A percentile compares a stretch with the other conserved stretches of the same genome.
Conservation (phyloP, 2,888 invertebrate genomes). For the Pandemis cinnamomeana region DNA sequence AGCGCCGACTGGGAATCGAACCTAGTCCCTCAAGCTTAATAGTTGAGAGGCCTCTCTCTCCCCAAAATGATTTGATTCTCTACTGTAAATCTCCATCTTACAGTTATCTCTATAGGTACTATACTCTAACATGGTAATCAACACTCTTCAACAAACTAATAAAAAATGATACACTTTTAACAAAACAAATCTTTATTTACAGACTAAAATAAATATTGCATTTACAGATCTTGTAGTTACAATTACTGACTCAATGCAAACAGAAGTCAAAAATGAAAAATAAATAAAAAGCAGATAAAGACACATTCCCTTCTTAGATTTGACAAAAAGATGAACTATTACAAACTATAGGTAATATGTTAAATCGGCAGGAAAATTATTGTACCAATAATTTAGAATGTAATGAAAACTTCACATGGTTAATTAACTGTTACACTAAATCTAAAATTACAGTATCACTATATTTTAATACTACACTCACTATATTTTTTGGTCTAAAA, state of each 20-base stretch:
- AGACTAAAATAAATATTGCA: conserved; percentile 38
- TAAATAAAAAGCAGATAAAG: neutral
- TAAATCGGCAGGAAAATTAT: no score
- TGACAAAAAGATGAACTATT: no score
- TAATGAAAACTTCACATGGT: neutral
- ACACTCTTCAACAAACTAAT: neutral
- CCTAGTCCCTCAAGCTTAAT: no score
- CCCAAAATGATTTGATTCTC: no score
- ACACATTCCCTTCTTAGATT: no score
- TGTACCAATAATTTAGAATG: neutral
- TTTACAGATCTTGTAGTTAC: conserved; percentile 15
- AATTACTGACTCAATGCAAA: conserved; percentile 3
- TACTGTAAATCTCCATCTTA: no score
- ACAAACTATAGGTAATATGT: no score
- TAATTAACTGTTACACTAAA: neutral
- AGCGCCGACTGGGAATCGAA: no score
- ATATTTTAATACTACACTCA: conserved; percentile 3
- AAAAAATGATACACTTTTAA: neutral
- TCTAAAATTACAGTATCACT: conserved; percentile 4
- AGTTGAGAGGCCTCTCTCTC: no score
- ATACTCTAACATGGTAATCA: no score
- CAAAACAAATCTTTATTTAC: conserved; percentile 46
- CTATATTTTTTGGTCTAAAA: neutral
- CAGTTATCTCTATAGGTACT: no score
- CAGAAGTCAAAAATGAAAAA: neutral